Percentiles rank a stretch among this genome's conserved stretches.
phyloP scores from a whole-genome alignment of 2,113 vertebrate genomes.

The Hippocampus mohnikei region DNA sequence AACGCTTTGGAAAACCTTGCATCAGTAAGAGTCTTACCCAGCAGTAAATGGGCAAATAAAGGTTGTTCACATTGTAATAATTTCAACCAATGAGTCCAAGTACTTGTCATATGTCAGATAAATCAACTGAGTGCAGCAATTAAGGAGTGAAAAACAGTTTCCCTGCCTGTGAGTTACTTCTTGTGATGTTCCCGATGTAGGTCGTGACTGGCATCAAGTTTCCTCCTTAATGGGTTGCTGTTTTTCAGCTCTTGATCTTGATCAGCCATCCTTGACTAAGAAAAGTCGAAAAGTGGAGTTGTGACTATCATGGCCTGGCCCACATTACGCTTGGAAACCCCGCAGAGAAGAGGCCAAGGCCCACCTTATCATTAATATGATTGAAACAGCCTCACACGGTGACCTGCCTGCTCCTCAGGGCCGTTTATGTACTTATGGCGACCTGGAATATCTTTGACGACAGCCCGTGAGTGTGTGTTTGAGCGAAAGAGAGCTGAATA shows the following conservation, averaged over 20 bases:
- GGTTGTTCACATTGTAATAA: not conserved
- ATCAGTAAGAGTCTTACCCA: not conserved
- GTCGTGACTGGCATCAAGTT: conserved; percentile 2
- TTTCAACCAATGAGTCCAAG: not conserved
- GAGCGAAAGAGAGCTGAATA: conserved; percentile 29
- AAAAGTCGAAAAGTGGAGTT: not conserved
- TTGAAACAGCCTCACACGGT: conserved; percentile 16
- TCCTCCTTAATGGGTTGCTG: conserved; percentile 2
- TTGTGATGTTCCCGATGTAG: not conserved
- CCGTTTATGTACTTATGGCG: conserved; percentile 11
- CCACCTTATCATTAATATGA: conserved; percentile 28
- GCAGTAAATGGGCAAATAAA: not conserved
- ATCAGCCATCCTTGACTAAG: not conserved
- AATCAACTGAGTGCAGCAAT: not conserved
- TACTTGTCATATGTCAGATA: not conserved
- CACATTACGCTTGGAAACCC: conserved; percentile 11
- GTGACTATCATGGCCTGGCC: conserved; percentile 4
- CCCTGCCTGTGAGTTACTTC: not conserved
- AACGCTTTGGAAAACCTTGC: not conserved
- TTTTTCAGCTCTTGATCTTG: conserved; percentile 7
- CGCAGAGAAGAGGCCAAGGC: conserved; percentile 17
- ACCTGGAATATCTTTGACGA: conserved; percentile 13
- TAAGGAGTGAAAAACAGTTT: not conserved
- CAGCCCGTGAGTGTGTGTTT: conserved; percentile 12
- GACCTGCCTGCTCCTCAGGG: conserved; percentile 13